A percentile compares a stretch with the other conserved stretches of the same genome.
Conservation (phyloP, 35 echinoderm and acorn worm species). For the Lytechinus pictus region DNA sequence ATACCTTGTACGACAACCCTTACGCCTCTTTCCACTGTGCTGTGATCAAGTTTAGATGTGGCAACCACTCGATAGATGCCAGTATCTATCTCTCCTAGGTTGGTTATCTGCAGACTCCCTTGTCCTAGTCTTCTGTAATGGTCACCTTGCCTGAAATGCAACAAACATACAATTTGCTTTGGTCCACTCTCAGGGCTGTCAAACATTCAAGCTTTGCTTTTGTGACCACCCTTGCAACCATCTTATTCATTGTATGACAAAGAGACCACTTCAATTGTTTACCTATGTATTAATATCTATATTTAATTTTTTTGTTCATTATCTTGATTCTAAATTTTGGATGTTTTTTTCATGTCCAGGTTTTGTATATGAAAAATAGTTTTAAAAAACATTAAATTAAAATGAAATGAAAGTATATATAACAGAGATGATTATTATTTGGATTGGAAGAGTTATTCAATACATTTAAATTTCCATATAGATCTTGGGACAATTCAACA, state of each 20-base stretch:
- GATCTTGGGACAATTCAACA: background rate
- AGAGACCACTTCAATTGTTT: background rate
- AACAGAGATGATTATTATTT: background rate
- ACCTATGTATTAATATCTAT: background rate
- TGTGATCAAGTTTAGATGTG: constrained; percentile 41
- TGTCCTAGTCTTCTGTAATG: constrained; percentile 56
- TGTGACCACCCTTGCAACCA: too few relatives aligned
- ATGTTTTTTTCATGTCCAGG: background rate
- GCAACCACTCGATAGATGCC: constrained; percentile 63
- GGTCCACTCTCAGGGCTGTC: background rate
- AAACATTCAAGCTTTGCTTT: too few relatives aligned
- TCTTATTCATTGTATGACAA: background rate
- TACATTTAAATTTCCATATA: background rate
- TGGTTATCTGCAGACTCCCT: constrained; percentile 36
- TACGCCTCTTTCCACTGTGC: constrained; percentile 16
- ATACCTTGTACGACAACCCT: constrained; percentile 59
- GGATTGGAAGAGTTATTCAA: background rate
- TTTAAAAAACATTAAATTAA: too few relatives aligned
- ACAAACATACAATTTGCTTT: background rate
- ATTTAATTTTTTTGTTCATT: background rate
- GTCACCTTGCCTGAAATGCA: constrained; percentile 32
- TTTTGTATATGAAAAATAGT: background rate
- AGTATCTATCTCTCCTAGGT: constrained; percentile 63
- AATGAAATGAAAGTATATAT: too few relatives aligned
- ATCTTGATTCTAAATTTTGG: background rate